Base-by-base conservation (phyloP, 2,888 invertebrate genomes). In the Seira ritae region DNA sequence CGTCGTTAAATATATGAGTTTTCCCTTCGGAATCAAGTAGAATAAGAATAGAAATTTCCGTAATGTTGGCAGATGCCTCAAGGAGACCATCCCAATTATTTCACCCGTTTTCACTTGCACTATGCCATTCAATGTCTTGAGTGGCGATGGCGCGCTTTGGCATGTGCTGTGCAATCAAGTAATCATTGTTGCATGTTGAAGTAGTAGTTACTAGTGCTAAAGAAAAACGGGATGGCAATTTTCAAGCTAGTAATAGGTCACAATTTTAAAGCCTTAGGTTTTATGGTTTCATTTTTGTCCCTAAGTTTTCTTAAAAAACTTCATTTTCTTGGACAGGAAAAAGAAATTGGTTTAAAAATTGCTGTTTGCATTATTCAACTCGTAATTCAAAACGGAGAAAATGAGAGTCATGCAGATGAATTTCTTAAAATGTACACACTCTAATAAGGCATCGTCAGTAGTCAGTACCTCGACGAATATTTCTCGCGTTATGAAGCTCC, bases 281-380 rank as follows among this genome's bases (percentile, higher is more conserved):
- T 42, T 12, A 6, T 42, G 6, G 12, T 8, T 42, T 12, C 42
- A 6, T 8, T 42, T 42, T 12, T 12, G 12, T 42, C 42, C 6
- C 42, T n/a, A n/a, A n/a, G 12, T 42, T 6, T 42, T 42, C 12
- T 42, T 42, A 42, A 42, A 42, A 42, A 42, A 42, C 12, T 42
- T 8, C 42, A 6, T 8, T 6, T 42, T 8, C 6, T 42, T 42
- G 6, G 6, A 42, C 42, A 6, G 12, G 12, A 42, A 12, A 42
- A 42, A 15, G 1, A 65, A 20, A 66, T 17, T 3, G 12, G 74
- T 62, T 62, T 19, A 2, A 50, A 15, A 37, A 76, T 17, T 60
- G 68, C 42, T 37, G 60, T 76, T 76, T 76, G 69, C 76, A 76
- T 76, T 60, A 76, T 76, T 76, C 60, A 76, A 37, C 19, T 4